Base-by-base conservation (phyloP, 1,140 invertebrate genomes). In the Brachionus rotundiformis region DNA sequence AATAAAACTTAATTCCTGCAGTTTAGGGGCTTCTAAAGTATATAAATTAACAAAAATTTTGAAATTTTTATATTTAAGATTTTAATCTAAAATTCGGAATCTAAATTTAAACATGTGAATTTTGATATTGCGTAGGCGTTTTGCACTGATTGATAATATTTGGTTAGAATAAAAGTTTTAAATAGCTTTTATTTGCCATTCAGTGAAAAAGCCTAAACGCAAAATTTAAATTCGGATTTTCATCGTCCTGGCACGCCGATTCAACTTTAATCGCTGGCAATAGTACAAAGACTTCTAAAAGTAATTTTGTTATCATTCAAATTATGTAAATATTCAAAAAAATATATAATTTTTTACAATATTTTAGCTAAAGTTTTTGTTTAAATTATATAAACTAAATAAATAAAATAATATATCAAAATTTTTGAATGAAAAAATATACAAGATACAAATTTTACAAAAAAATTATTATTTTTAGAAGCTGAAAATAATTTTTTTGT, bases 91-190 rank as follows among this genome's bases (percentile, higher is more conserved):
- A 27, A 63, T 16, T 23, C 27, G 7, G 11, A 29, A 63, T 27
- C n/a, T n/a, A n/a, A n/a, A n/a, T 8, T n/a, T n/a, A 19, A 6
- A 23, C 33, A 19, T 54, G 47, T 68, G 63, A 68, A 68, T 68
- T 68, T 68, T 36, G 29, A 68, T 68, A 36, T 68, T 68, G 63
- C 63, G 63, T 68, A 68, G 63, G 63, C 63, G 63, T 68, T 68
- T 68, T 68, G 63, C 63, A 68, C 63, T 68, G 63, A 68, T 68
- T 68, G 63, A 36, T 39, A 19, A 39, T 36, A 23, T 19, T 19
- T 36, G 33, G 6, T 16, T 68, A 36, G 29, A 16, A 39, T 19
- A 68, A 68, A 16, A 16, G 61, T 27, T 63, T n/a, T 29, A n/a
- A 19, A n/a, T 5, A 3, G 29, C 16, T 33, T 36, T 36, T 36